These are phyloP conservation scores for Papilio polytes DNA, from an alignment of 1,140 invertebrate genomes.

Conservation along the genomic window DNA sequence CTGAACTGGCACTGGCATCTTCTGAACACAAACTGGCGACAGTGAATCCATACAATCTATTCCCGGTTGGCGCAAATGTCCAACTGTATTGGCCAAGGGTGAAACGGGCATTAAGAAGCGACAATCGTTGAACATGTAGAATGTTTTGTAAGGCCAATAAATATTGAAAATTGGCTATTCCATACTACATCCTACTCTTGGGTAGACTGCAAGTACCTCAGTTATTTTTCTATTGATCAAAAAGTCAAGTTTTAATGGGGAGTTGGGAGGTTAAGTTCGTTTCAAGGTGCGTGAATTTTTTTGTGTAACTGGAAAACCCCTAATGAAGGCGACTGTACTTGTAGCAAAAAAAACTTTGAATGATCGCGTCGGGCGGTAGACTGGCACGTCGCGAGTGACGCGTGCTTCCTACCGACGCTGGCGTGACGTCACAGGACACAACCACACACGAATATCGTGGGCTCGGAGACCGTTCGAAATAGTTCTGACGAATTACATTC, in stretches of 20 bases:
- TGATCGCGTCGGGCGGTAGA: slow-evolving; percentile 5
- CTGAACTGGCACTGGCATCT: no score
- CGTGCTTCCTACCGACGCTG: slow-evolving; percentile 40
- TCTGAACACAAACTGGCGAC: no score
- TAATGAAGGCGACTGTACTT: background rate
- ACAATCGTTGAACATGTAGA: background rate
- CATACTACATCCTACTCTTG: no score
- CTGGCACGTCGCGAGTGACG: slow-evolving; percentile 44
- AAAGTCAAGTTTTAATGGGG: no score
- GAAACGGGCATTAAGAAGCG: no score
- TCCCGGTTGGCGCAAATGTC: no score
- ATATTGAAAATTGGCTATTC: no score
- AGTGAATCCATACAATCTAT: no score
- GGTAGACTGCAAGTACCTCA: no score
- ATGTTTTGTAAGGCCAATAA: no score
- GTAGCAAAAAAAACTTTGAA: slow-evolving; percentile 14
- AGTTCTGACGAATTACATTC: slow-evolving; percentile 60
- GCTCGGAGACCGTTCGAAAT: slow-evolving; percentile 56
- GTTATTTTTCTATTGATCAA: no score
- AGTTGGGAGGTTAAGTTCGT: background rate
- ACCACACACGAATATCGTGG: slow-evolving; percentile 47
- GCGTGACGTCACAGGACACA: slow-evolving; percentile 52
- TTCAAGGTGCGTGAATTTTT: background rate
- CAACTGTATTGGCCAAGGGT: no score
- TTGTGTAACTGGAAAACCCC: background rate